Evolutionary conservation across 37 sponge, comb jelly and placozoan genomes (phyloP).

Genomic region (Diacarnus erythraeanus): DNA sequence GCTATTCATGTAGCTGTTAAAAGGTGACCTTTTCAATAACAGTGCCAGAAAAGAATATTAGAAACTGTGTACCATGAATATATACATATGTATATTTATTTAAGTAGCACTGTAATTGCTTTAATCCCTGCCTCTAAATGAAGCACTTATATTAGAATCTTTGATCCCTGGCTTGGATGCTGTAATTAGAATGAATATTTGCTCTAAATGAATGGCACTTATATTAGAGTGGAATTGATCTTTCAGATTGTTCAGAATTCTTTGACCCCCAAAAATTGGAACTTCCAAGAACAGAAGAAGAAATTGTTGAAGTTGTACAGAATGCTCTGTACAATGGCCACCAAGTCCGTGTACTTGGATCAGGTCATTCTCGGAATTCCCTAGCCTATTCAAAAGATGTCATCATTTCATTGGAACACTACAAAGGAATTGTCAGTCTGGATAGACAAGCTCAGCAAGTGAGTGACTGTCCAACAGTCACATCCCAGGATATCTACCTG

Average conservation of each 20-base stretch:
- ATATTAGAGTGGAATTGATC: no score
- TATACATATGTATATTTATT: no score
- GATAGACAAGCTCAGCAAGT: constrained; percentile 26
- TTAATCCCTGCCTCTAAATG: no score
- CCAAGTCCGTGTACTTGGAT: constrained; percentile 54
- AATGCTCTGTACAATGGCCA: constrained; percentile 30
- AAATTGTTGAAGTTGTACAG: constrained; percentile 51
- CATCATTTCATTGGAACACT: constrained; percentile 53
- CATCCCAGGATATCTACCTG: no score
- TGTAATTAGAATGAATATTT: not conserved
- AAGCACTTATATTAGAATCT: no score
- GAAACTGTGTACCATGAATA: no score
- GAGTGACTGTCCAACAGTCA: not conserved
- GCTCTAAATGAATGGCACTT: no score
- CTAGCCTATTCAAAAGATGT: constrained; percentile 52
- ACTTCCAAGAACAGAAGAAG: constrained; percentile 31
- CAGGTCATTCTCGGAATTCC: constrained; percentile 69
- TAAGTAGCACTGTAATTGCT: no score
- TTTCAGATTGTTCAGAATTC: constrained; percentile 32
- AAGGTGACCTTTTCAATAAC: no score
- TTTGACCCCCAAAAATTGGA: constrained; percentile 37
- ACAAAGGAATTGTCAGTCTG: constrained; percentile 51
- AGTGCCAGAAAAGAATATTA: no score
- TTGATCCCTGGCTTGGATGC: no score
- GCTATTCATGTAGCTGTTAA: no score